These are phyloP conservation scores for Bombus sibiricus DNA, from an alignment of 1,140 invertebrate species.

Conservation along the genomic window DNA sequence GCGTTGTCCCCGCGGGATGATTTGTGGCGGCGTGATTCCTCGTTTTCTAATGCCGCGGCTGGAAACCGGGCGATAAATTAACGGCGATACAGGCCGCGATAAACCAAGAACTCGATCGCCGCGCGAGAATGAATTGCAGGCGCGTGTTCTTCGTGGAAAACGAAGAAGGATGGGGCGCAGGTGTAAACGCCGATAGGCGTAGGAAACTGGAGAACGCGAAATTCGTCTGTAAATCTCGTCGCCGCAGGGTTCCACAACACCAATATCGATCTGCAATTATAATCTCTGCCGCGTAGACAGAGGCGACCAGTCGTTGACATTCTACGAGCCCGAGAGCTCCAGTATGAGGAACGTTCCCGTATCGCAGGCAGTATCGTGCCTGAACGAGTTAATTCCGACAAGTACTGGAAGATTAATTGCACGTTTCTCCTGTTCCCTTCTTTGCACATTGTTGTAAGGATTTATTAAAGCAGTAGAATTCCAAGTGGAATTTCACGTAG, in stretches of 20 bases:
- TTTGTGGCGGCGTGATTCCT: constrained; percentile 70
- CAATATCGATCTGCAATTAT: constrained; percentile 42
- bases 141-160: constrained; percentile 69
- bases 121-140: constrained; percentile 68
- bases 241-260: constrained; percentile 1
- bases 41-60: constrained; percentile 72
- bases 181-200: constrained; percentile 68
- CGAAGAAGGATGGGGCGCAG: constrained; percentile 75
- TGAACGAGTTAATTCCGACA: background rate
- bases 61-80: constrained; percentile 73
- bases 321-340: background rate
- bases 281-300: constrained; percentile 10
- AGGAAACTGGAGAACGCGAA: constrained; percentile 49
- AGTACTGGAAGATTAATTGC: constrained; percentile 11
- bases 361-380: background rate
- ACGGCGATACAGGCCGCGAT: constrained; percentile 72
- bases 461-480: no score
- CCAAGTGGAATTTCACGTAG: no score
- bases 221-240: constrained; percentile 59
- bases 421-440: background rate
- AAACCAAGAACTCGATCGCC: constrained; percentile 68
- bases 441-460: background rate
- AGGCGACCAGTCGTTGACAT: constrained; percentile 25
- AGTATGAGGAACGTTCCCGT: background rate
- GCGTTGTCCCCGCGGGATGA: constrained; percentile 56